These are phyloP conservation scores for Drosophila atripex DNA, from an alignment of 2,888 invertebrate genomes.

Conservation along the genomic window DNA sequence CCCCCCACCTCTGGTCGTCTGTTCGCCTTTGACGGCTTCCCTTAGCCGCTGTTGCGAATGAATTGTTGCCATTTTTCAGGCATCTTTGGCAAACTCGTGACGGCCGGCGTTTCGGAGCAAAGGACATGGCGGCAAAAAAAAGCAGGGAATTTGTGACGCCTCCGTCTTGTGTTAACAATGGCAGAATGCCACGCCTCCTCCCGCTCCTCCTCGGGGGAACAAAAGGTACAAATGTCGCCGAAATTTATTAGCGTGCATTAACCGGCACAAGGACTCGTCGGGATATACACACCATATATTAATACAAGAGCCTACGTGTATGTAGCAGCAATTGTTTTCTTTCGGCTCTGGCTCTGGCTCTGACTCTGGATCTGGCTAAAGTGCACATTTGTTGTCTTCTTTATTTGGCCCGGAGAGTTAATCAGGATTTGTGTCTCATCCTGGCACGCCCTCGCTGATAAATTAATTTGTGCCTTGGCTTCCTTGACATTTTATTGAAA, in stretches of 20 bases:
- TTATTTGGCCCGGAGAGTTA: conserved; percentile 62
- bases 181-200: conserved; percentile 42
- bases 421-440: conserved; percentile 72
- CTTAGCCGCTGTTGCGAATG: conserved; percentile 59
- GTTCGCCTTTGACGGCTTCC: conserved; percentile 17
- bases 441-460: conserved; percentile 48
- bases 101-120: conserved; percentile 40
- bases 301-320: conserved; percentile 24
- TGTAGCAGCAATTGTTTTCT: conserved; percentile 64
- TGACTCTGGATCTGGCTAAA: conserved; percentile 43
- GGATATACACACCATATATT: conserved; percentile 34
- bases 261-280: conserved; percentile 50
- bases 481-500: conserved; percentile 56
- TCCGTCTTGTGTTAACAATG: conserved; percentile 69
- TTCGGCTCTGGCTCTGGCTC: conserved; percentile 45
- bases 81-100: conserved; percentile 59
- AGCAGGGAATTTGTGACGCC: conserved; percentile 58
- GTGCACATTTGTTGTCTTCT: conserved; percentile 62
- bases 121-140: conserved; percentile 42
- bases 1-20: conserved; percentile 41
- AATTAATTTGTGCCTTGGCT: conserved; percentile 67
- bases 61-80: conserved; percentile 75
- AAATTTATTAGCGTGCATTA: conserved; percentile 73
- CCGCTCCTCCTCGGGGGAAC: conserved; percentile 6
- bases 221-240: conserved; percentile 74